Evolutionary conservation across 2,113 vertebrate genomes (phyloP).

Genomic region (Pachyramphus minor): DNA sequence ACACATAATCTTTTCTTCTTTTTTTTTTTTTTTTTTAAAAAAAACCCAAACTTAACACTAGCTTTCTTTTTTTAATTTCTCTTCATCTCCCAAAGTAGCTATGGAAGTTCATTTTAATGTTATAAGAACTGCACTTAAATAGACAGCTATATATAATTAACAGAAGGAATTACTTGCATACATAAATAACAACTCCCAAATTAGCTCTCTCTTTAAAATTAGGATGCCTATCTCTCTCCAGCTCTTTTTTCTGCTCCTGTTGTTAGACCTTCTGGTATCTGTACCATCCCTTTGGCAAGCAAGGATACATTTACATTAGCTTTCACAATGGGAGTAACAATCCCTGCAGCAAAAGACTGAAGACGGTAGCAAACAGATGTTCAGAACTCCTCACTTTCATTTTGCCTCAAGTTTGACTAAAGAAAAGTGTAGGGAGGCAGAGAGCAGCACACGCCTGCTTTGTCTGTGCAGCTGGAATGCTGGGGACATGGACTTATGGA

Average conservation of each 20-base stretch:
- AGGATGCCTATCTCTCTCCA: background rate
- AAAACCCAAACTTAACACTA: background rate
- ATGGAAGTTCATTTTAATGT: background rate
- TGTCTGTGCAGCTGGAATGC: background rate
- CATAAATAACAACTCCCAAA: background rate
- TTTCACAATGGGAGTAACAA: background rate
- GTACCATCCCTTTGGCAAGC: background rate
- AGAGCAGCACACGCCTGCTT: background rate
- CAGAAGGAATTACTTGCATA: background rate
- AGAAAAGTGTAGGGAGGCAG: accelerated
- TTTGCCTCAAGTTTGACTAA: background rate
- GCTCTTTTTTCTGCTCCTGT: background rate
- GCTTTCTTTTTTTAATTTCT: background rate
- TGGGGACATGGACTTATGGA: accelerated
- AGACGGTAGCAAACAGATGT: background rate
- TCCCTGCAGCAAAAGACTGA: background rate
- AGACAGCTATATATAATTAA: background rate
- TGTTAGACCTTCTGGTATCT: background rate
- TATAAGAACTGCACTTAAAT: background rate
- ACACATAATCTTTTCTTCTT: background rate
- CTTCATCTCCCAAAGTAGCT: background rate
- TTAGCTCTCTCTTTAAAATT: background rate
- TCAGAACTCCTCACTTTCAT: background rate
- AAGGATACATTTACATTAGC: background rate
- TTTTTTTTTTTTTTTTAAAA: background rate